Evolutionary conservation across 37 sponge, comb jelly and placozoan species (phyloP).

Genomic region (Spongilla lacustris): DNA sequence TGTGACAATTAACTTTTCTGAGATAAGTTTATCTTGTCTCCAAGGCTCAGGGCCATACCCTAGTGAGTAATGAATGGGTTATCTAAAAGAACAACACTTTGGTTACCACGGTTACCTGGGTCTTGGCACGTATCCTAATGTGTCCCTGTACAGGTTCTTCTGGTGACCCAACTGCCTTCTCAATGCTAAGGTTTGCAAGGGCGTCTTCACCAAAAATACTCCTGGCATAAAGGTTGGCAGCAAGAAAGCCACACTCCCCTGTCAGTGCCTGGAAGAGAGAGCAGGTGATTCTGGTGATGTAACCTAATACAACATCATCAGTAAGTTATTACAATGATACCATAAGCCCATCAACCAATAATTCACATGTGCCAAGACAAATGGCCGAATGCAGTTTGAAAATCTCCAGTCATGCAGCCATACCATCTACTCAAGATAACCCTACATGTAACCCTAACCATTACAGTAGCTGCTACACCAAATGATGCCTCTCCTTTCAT

Average conservation of each 20-base stretch:
- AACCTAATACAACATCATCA: neutral
- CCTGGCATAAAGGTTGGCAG: constrained; percentile 97
- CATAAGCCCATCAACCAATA: too few species aligned
- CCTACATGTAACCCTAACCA: too few species aligned
- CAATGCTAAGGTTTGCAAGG: constrained; percentile 95
- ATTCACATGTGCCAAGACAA: too few species aligned
- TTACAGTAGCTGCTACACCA: too few species aligned
- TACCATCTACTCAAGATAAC: too few species aligned
- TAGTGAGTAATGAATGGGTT: constrained; percentile 6
- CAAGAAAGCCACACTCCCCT: constrained; percentile 97
- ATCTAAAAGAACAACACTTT: neutral
- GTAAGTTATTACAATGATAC: neutral
- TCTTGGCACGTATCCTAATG: constrained; percentile 96
- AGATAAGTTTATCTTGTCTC: constrained; percentile 96
- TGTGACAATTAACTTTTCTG: constrained; percentile 70
- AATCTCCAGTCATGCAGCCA: too few species aligned
- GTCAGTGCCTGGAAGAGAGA: constrained; percentile 71
- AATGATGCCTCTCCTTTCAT: too few species aligned
- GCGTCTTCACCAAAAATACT: constrained; percentile 99
- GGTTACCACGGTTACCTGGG: constrained; percentile 71
- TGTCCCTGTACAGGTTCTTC: constrained; percentile 88
- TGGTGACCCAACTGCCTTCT: constrained; percentile 53
- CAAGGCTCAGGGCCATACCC: constrained; percentile 99
- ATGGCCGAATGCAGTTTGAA: too few species aligned
- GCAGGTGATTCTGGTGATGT: neutral